Base-by-base conservation (phyloP, 2,113 vertebrate species). In the Struthidea cinerea region DNA sequence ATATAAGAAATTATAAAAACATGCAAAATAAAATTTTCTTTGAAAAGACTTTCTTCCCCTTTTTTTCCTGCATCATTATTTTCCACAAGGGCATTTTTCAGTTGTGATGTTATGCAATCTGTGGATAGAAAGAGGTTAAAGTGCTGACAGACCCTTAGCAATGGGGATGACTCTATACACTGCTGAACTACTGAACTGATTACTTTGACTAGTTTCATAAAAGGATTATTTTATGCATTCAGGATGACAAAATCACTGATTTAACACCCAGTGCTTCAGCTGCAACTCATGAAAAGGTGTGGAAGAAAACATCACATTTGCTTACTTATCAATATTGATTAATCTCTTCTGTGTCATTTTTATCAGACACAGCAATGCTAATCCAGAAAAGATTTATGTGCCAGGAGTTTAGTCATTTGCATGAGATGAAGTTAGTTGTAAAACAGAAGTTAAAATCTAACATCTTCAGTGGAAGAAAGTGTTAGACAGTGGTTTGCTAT, bases 161-260 rank as follows among this genome's bases (percentile, higher is more conserved):
- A 63, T 55, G 87, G 6, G 26, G 46, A 28, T 59, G 60, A 37
- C 53, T 83, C 32, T 19, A 30, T 32, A 53, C 6, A 42, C 13
- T 89, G 65, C n/a, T 94, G 77, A 93, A 79, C n/a, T 83, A 84
- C 28, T 76, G 49, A 90, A 63, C 17, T 55, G 50, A 91, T 81
- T 95, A 70, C 55, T 90, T 75, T 27, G 32, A 41, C 27, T 77
- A 22, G 37, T 69, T 86, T 57, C 10, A 90, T n/a, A 30, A 63
- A 79, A 59, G 7, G 7, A 46, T 93, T 92, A 86, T 94, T 96
- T 95, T 61, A 90, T 77, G 49, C 91, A 89, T 94, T 97, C 89
- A 90, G 63, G 57, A 56, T 80, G 7, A 77, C 73, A 94, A 59
- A 33, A 53, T 23, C 35, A 89, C 27, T 64, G 28, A 53, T 83